Percentiles rank a stretch among this genome's conserved stretches.
These are phyloP conservation scores for Danionella dracula DNA, from an alignment of 2,797 vertebrate genomes.

Conservation along the genomic window DNA sequence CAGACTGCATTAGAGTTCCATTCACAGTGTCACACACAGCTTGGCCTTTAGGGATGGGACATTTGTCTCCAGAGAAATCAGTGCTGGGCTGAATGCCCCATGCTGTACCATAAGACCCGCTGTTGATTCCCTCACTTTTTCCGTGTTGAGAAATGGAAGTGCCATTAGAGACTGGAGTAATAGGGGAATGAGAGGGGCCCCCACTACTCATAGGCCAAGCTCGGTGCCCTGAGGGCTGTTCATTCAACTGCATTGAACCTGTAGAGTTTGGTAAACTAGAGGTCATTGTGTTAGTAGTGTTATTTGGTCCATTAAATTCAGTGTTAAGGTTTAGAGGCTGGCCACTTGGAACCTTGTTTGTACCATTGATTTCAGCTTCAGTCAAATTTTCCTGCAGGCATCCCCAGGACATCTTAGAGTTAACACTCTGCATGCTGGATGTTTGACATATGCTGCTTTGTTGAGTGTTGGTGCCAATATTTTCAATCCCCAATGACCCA, in stretches of 20 bases:
- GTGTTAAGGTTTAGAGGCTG: conserved; percentile 93
- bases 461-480: conserved; percentile 73
- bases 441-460: conserved; percentile 80
- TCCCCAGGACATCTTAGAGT: conserved; percentile 87
- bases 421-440: conserved; percentile 77
- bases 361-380: conserved; percentile 86
- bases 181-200: conserved; percentile 76
- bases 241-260: conserved; percentile 83
- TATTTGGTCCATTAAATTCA: conserved; percentile 99
- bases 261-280: conserved; percentile 99
- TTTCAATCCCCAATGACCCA: conserved; percentile 70
- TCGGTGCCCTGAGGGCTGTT: conserved; percentile 74
- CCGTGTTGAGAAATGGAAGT: conserved; percentile 76
- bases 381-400: conserved; percentile 81
- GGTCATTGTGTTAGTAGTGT: conserved; percentile 98
- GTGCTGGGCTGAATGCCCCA: conserved; percentile 79
- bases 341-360: conserved; percentile 88
- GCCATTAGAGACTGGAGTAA: conserved; percentile 81
- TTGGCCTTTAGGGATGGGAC: conserved; percentile 76
- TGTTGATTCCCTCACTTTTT: conserved; percentile 79
- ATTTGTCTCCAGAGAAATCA: conserved; percentile 88
- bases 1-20: conserved; percentile 89
- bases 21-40: conserved; percentile 98
- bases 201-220: conserved; percentile 86
- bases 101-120: conserved; percentile 84